Percentiles rank a stretch among this genome's conserved stretches.
Conservation (phyloP, 2,113 vertebrate genomes). For the Nematolebias whitei region DNA sequence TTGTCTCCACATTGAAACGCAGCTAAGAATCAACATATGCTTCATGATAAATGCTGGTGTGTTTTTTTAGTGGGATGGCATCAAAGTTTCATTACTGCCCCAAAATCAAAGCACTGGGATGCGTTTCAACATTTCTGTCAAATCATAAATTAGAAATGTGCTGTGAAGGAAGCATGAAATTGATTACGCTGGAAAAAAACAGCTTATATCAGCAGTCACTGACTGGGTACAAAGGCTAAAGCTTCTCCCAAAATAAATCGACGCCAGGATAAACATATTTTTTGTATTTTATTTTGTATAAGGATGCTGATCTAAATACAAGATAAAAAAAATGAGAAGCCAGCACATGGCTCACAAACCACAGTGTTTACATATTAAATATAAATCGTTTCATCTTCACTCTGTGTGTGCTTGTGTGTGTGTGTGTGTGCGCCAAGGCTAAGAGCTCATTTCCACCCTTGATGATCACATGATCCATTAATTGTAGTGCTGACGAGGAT, state of each 20-base stretch:
- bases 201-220: conserved; percentile 44
- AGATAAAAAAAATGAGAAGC: conserved; percentile 25
- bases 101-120: conserved; percentile 3
- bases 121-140: conserved; percentile 16
- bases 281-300: conserved; percentile 33
- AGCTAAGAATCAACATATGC: conserved; percentile 7
- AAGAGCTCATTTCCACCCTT: conserved; percentile 73
- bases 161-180: conserved; percentile 51
- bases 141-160: conserved; percentile 36
- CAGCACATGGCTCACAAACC: conserved; percentile 42
- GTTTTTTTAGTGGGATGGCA: conserved; percentile 3
- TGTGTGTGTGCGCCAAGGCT: conserved; percentile 55
- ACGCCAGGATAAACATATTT: conserved; percentile 29
- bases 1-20: no score
- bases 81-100: conserved; percentile 16
- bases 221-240: conserved; percentile 15
- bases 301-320: conserved; percentile 45
- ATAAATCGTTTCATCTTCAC: conserved; percentile 27
- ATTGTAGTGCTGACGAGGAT: conserved; percentile 73
- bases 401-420: conserved; percentile 18
- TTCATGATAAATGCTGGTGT: conserved; percentile 32
- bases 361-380: conserved; percentile 59
- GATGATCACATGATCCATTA: conserved; percentile 75
- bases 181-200: conserved; percentile 48
- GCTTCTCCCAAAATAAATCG: conserved; percentile 35